Conservation (phyloP, 2,113 vertebrate genomes). For the Petromus typicus region DNA sequence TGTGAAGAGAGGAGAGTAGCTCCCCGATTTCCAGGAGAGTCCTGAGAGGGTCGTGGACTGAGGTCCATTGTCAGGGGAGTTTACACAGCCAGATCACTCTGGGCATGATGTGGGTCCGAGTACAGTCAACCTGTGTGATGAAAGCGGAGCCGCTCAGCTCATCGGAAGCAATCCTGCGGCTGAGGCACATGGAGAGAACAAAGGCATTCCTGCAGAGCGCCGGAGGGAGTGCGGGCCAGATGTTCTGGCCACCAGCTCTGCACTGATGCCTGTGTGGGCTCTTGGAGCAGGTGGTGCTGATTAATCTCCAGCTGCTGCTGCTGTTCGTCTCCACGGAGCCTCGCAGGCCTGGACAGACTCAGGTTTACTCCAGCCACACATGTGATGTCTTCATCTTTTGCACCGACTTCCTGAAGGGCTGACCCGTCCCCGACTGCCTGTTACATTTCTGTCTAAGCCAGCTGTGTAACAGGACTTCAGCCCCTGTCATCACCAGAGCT, state of each 20-base stretch:
- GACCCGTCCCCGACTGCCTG: neutral
- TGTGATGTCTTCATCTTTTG: neutral
- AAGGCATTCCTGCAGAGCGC: neutral
- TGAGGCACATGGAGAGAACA: neutral
- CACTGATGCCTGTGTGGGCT: neutral
- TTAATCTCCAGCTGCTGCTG: neutral
- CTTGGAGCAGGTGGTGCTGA: neutral
- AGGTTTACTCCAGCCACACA: neutral
- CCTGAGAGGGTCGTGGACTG: neutral
- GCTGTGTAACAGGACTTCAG: neutral
- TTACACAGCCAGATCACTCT: neutral
- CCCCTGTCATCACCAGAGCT: neutral
- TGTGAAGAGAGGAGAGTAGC: neutral
- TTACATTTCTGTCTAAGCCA: neutral
- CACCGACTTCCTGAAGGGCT: neutral
- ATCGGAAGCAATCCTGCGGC: neutral
- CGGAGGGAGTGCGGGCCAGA: neutral
- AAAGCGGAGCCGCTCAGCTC: neutral
- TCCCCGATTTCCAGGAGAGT: neutral
- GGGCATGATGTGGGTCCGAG: neutral
- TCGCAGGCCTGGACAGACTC: neutral
- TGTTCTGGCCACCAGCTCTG: neutral
- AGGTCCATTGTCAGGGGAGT: neutral
- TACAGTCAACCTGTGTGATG: neutral
- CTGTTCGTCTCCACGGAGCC: neutral